Conservation (phyloP, 1,140 invertebrate species). For the Aricia agestis region DNA sequence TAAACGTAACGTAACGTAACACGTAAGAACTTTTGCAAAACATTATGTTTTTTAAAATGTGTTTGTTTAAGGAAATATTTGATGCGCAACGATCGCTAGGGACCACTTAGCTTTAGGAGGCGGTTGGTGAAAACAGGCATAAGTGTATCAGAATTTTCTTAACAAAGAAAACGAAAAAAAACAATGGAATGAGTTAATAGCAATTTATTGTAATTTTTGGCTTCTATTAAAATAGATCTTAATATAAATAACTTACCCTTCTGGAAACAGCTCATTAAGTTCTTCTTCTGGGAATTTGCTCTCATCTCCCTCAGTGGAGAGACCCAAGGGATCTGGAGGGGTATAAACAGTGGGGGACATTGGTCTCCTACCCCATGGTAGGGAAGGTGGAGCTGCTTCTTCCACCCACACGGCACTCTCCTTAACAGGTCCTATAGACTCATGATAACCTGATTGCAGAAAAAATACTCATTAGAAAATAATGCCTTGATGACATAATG, state of each 20-base stretch:
- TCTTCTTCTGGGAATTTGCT: conserved; percentile 94
- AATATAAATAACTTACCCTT: conserved; percentile 65
- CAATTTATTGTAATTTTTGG: too few relatives aligned
- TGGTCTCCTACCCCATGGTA: conserved; percentile 87
- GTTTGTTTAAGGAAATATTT: too few relatives aligned
- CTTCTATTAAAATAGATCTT: too few relatives aligned
- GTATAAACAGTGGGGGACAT: conserved; percentile 89
- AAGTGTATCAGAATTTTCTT: too few relatives aligned
- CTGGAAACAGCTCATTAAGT: conserved; percentile 93
- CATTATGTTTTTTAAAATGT: too few relatives aligned
- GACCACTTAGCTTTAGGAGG: too few relatives aligned
- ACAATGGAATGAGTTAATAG: too few relatives aligned
- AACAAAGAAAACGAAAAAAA: too few relatives aligned
- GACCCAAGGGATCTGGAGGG: conserved; percentile 94
- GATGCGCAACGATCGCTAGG: too few relatives aligned
- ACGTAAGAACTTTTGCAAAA: too few relatives aligned
- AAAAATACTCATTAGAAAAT: not conserved
- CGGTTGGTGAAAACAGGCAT: too few relatives aligned
- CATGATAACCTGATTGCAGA: conserved; percentile 82
- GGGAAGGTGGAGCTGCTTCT: conserved; percentile 86
- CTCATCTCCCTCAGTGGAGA: conserved; percentile 95
- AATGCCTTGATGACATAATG: not conserved
- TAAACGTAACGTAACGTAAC: too few relatives aligned
- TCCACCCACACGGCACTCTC: conserved; percentile 99
- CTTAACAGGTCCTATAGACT: conserved; percentile 94